Evolutionary conservation across 2,797 vertebrate genomes (phyloP), one percentile per base, ranked within the genome.

Genomic region (Falco concolor): DNA sequence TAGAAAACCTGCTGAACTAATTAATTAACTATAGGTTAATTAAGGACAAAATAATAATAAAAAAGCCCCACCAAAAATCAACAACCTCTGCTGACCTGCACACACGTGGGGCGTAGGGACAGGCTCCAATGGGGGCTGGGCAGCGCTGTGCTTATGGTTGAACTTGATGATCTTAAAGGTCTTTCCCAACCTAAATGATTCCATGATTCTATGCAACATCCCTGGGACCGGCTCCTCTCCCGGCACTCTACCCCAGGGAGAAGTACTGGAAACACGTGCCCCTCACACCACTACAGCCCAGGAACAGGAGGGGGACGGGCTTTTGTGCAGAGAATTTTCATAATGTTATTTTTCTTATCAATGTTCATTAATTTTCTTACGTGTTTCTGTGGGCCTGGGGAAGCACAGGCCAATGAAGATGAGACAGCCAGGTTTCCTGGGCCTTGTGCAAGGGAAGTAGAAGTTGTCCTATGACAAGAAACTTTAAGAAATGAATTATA

Each of bases 1-100:
- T 5, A 79, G 63, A 69, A 68, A 32, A 69, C 34, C 34, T 73
- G 72, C 17, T 88, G 34, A 91, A 84, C 23, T n/a, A n/a, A 53
- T 77, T 72, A 77, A 94, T 89, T 89, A 64, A 78, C 32, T 54
- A 5, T 38, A 56, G 83, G 25, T 57, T 78, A 93, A 94, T 82
- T 92, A 72, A 50, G 16, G 8, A 15, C 0, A 25, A 38, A 38
- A 38, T 38, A 38, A 30, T 20, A 76, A 61, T 79, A 50, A 50
- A 76, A 86, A 1, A 3, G n/a, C 25, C 2, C 34, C 52, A 44
- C 11, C 8, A 45, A 30, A 52, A 42, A 10, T 5, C 1, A 40
- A 40, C 40, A 40, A 40, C 40, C 28, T 80, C 36, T 57, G 27
- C 47, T 47, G 38, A 6, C 6, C 3, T 4, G 10, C 27, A 47